phyloP scores from a whole-genome alignment of 2,113 vertebrate genomes.

The Columba janthina region DNA sequence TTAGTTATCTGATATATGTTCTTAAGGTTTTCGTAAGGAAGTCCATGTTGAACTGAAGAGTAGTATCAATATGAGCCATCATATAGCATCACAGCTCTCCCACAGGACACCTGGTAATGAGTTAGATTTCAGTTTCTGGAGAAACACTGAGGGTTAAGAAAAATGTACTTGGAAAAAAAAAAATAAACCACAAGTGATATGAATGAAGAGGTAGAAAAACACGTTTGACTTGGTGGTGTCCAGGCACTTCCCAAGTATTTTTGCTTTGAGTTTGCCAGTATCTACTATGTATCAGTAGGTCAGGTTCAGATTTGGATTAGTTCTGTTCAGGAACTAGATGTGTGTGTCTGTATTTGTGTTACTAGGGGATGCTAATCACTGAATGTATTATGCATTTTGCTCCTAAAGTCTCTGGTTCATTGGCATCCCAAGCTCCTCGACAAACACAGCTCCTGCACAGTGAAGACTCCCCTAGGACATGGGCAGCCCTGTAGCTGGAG shows the following conservation, averaged over 20 bases:
- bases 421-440: background rate
- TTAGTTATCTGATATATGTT: background rate
- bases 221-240: background rate
- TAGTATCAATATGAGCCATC: background rate
- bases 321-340: background rate
- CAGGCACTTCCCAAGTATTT: background rate
- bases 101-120: background rate
- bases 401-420: background rate
- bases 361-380: background rate
- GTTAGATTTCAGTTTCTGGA: background rate
- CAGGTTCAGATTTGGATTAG: background rate
- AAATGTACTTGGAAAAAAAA: background rate
- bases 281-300: background rate
- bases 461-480: background rate
- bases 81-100: background rate
- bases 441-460: background rate
- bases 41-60: background rate
- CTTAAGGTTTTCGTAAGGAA: background rate
- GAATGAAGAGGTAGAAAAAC: background rate
- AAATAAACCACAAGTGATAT: background rate
- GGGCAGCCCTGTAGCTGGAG: background rate
- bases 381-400: background rate
- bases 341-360: background rate
- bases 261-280: background rate
- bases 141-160: background rate